Conservation (phyloP, 2,888 invertebrate species). For the Clepsis dumicolana region DNA sequence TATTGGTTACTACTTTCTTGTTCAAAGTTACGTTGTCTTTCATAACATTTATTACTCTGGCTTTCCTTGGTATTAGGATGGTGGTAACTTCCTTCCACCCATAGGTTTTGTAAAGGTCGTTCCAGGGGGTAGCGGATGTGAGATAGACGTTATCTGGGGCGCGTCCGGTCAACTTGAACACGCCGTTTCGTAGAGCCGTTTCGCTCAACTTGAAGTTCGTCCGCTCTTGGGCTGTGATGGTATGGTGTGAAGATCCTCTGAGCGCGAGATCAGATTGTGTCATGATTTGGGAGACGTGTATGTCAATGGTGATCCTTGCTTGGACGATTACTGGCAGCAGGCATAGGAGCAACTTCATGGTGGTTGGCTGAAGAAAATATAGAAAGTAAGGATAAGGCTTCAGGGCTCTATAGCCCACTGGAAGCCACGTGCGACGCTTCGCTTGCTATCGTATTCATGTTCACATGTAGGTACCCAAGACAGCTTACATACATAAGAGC, state of each 20-base stretch:
- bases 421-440: no score
- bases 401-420: no score
- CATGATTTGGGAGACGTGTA: not conserved
- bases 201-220: constrained; percentile 3
- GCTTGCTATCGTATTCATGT: no score
- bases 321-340: constrained; percentile 2
- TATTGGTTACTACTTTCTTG: not conserved
- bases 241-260: not conserved
- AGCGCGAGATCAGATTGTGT: not conserved
- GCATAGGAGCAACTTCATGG: constrained; percentile 14
- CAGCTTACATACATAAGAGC: no score
- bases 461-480: no score
- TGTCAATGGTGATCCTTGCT: constrained; percentile 5
- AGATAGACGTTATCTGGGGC: not conserved
- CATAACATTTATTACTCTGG: not conserved
- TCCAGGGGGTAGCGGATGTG: constrained; percentile 17
- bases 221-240: constrained; percentile 4
- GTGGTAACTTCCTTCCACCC: constrained; percentile 7
- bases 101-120: constrained; percentile 16
- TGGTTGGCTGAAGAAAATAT: not conserved
- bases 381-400: not conserved
- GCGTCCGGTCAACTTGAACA: not conserved
- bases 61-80: not conserved
- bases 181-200: not conserved
- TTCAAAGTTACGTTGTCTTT: constrained; percentile 1